Percentiles rank a stretch among this genome's conserved stretches.
Conservation (phyloP, 2,113 vertebrate species). For the Azemiops feae region DNA sequence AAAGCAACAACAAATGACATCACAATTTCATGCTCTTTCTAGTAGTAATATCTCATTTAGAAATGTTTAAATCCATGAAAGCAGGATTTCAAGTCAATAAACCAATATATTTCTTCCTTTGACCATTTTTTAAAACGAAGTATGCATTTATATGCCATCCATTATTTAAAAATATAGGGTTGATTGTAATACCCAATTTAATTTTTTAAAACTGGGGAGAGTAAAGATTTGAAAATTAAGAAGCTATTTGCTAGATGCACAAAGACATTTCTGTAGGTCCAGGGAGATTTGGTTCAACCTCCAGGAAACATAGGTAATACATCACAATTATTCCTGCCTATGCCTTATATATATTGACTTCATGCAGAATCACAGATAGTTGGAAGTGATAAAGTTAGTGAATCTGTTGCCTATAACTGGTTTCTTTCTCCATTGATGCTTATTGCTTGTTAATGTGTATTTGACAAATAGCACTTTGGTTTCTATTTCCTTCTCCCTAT, state of each 20-base stretch:
- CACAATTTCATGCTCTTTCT: background rate
- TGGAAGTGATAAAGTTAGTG: conserved; percentile 1
- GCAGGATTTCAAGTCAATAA: background rate
- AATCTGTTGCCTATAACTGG: conserved; percentile 16
- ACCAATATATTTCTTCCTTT: background rate
- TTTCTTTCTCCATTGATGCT: background rate
- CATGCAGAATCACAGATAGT: conserved; percentile 35
- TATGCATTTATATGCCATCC: background rate
- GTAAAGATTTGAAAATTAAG: background rate
- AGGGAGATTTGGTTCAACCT: background rate
- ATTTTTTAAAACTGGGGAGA: background rate
- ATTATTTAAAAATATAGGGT: background rate
- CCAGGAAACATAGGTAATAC: background rate
- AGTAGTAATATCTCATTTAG: background rate
- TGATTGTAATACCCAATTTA: background rate
- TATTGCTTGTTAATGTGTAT: conserved; percentile 3
- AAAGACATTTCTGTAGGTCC: background rate
- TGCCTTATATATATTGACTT: background rate
- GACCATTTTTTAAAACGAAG: background rate
- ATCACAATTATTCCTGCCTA: background rate
- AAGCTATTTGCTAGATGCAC: background rate
- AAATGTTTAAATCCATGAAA: background rate
- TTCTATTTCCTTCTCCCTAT: conserved; percentile 5
- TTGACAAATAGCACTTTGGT: conserved; percentile 43
- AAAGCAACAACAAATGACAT: background rate